Evolutionary conservation across 2,113 vertebrate genomes (phyloP).

Genomic region (Poicephalus gulielmi): DNA sequence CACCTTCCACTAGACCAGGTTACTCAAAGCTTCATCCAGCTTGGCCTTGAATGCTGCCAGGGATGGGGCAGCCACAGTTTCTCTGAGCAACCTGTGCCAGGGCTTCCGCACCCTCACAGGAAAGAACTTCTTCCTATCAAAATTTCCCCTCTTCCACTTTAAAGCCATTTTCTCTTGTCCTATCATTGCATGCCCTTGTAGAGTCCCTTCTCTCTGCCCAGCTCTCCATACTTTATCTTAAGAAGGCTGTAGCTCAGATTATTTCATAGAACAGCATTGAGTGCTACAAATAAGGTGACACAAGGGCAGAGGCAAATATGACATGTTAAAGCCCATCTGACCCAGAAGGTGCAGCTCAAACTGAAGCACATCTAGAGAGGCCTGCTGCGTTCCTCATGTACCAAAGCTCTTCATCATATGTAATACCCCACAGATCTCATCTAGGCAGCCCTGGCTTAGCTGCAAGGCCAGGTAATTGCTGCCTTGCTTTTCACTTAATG

Average conservation of each 20-base stretch:
- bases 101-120: background rate
- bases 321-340: background rate
- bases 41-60: background rate
- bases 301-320: background rate
- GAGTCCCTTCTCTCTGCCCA: background rate
- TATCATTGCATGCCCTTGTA: background rate
- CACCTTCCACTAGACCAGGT: background rate
- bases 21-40: background rate
- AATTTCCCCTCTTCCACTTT: background rate
- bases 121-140: background rate
- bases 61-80: background rate
- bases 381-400: background rate
- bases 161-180: background rate
- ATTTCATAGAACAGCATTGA: rapidly evolving
- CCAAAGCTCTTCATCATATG: background rate
- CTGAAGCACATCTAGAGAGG: background rate
- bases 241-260: background rate
- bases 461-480: background rate
- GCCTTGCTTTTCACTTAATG: background rate
- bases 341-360: background rate
- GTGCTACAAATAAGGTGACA: background rate
- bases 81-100: background rate
- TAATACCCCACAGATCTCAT: background rate
- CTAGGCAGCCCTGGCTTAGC: background rate
- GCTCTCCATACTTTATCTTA: background rate